A percentile compares a stretch with the other conserved stretches of the same genome.
Evolutionary conservation across 2,888 invertebrate species (phyloP).

Genomic region (Desoria tigrina): DNA sequence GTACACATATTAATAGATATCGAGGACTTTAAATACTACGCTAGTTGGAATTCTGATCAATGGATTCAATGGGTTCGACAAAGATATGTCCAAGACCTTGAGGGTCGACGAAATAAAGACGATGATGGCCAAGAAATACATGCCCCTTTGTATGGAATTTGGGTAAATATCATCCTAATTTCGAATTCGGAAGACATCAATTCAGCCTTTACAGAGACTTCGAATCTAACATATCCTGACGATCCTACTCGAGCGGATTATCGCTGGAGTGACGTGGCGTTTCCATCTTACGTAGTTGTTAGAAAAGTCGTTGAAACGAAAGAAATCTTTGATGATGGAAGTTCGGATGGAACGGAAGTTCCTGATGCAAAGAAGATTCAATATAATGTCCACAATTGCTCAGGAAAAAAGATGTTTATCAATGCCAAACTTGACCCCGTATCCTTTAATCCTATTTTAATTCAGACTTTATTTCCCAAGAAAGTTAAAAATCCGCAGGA

Average conservation of each 20-base stretch:
- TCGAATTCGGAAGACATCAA: slow-evolving; percentile 26
- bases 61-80: slow-evolving; percentile 40
- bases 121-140: neutral
- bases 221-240: slow-evolving; percentile 28
- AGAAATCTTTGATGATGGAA: slow-evolving; percentile 30
- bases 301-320: too few species aligned
- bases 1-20: neutral
- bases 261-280: slow-evolving; percentile 44
- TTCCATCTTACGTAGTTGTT: slow-evolving; percentile 35
- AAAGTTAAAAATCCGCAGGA: slow-evolving; percentile 47
- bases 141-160: slow-evolving; percentile 22
- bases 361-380: slow-evolving; percentile 16
- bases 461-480: slow-evolving; percentile 44
- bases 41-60: slow-evolving; percentile 43
- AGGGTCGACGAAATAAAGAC: neutral
- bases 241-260: slow-evolving; percentile 30
- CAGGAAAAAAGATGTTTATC: slow-evolving; percentile 42
- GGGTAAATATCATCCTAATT: slow-evolving; percentile 36
- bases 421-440: slow-evolving; percentile 38
- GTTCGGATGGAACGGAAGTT: slow-evolving; percentile 13
- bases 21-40: slow-evolving; percentile 25
- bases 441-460: slow-evolving; percentile 25
- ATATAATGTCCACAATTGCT: slow-evolving; percentile 39
- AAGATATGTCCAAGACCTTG: slow-evolving; percentile 23
- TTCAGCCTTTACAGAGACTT: slow-evolving; percentile 28